Base-by-base conservation (phyloP, 2,888 invertebrate species). In the Brenthis ino region DNA sequence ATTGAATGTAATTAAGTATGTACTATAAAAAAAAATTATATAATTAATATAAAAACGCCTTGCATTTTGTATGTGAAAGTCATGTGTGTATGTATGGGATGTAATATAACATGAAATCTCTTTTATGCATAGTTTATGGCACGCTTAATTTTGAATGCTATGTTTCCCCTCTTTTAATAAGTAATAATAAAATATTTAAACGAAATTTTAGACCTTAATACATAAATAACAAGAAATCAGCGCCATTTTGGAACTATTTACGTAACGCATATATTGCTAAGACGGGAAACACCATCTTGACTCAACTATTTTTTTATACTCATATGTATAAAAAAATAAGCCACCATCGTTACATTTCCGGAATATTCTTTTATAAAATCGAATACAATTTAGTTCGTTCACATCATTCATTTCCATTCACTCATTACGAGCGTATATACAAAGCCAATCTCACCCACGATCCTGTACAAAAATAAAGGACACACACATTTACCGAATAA, bases 401-500 rank as follows among this genome's bases (percentile, higher is more conserved):
- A 33, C 58, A 43, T 43, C 16, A 43, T 63, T 57, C 47, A 58
- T n/a, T 58, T 58, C 55, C 69, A 72, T 67, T 63, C 76, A 75
- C 65, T 63, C 72, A 57, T 61, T 67, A 65, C 63, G 57, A 69
- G 67, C 72, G 33, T 79, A 80, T 82, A 63, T 79, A 81, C 81
- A 81, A 77, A 78, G 77, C 76, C 64, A 64, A 74, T 67, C 68
- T 28, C 43, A 48, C 47, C 16, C 67, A 64, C 71, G 70, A 72
- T 72, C 74, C 81, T 85, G 81, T 85, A 85, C 85, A 85, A 85
- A 84, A 85, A 82, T 83, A 83, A 81, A 75, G 79, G 78, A 79
- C 80, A 80, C 80, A 75, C 77, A 76, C 69, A 57, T 54, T 48
- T 68, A 72, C 77, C 70, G 64, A 73, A 74, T 8, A 55, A 53